A percentile compares a stretch with the other conserved stretches of the same genome.
phyloP scores from a whole-genome alignment of 2,797 vertebrate genomes.

The Ammospiza maritima region DNA sequence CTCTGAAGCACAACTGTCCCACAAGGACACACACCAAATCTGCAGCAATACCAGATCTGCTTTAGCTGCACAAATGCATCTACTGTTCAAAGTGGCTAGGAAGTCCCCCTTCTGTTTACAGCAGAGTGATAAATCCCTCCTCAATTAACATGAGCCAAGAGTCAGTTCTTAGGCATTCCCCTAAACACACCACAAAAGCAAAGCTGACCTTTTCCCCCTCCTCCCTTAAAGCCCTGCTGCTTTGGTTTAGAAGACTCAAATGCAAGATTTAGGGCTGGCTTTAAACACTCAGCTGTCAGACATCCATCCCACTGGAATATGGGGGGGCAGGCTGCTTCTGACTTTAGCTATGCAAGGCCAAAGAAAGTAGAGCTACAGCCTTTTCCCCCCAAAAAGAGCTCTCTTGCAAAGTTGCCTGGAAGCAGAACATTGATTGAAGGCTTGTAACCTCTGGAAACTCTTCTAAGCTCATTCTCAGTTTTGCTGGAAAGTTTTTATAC shows the following conservation, averaged over 20 bases:
- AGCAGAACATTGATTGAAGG: background rate
- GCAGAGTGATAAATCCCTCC: background rate
- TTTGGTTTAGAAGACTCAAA: background rate
- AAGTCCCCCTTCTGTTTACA: background rate
- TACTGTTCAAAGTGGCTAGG: background rate
- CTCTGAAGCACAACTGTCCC: background rate
- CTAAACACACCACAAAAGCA: background rate
- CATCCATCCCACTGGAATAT: background rate
- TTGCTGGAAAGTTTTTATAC: background rate
- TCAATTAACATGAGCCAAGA: background rate
- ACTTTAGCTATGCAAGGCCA: background rate
- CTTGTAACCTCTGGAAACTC: background rate
- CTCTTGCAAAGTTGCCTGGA: background rate
- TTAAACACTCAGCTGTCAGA: background rate
- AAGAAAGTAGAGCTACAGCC: background rate
- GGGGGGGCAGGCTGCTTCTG: background rate
- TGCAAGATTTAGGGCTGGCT: background rate
- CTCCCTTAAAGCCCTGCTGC: background rate
- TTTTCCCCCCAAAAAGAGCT: rapidly evolving
- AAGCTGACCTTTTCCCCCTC: background rate
- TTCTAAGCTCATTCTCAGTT: background rate
- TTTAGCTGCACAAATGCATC: background rate
- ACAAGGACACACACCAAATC: background rate
- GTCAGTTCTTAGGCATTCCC: background rate
- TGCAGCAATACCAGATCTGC: background rate